Evolutionary conservation across 2,888 invertebrate species (phyloP).

Genomic region (Limnephilus marmoratus): DNA sequence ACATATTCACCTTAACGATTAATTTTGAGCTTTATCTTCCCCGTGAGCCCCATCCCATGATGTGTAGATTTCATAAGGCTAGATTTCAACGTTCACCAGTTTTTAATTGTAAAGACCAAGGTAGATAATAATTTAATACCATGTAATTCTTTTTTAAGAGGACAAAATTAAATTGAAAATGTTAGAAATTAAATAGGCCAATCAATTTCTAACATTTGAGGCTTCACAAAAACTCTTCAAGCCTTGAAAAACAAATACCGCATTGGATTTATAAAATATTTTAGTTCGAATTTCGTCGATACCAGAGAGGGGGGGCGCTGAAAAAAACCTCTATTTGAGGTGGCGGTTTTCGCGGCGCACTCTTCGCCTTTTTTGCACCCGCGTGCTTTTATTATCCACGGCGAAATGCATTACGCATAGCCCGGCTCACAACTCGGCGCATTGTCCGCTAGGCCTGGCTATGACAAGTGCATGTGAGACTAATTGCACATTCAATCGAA

Average conservation of each 20-base stretch:
- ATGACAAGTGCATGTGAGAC: constrained; percentile 64
- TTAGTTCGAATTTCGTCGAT: constrained; percentile 39
- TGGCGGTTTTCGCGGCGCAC: constrained; percentile 51
- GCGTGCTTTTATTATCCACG: constrained; percentile 59
- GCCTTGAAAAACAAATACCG: background rate
- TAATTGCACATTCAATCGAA: constrained; percentile 65
- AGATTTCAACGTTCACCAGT: no score
- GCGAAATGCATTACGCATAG: constrained; percentile 64
- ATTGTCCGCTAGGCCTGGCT: constrained; percentile 58
- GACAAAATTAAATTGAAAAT: no score
- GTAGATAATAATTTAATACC: no score
- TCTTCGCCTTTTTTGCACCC: constrained; percentile 50
- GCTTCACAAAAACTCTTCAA: background rate
- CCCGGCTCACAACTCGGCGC: constrained; percentile 36
- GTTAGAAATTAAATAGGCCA: background rate
- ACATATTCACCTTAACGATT: no score
- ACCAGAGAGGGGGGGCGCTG: constrained; percentile 4
- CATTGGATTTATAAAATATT: constrained; percentile 53
- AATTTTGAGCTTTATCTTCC: no score
- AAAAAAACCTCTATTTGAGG: constrained; percentile 54
- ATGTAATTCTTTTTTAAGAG: no score
- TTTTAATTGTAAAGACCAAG: no score
- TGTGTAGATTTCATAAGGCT: no score
- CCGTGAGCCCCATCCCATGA: no score
- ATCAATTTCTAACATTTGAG: background rate